A percentile compares a stretch with the other conserved stretches of the same genome.
phyloP scores from a whole-genome alignment of 2,797 vertebrate genomes.

The Fistularia tabacaria region DNA sequence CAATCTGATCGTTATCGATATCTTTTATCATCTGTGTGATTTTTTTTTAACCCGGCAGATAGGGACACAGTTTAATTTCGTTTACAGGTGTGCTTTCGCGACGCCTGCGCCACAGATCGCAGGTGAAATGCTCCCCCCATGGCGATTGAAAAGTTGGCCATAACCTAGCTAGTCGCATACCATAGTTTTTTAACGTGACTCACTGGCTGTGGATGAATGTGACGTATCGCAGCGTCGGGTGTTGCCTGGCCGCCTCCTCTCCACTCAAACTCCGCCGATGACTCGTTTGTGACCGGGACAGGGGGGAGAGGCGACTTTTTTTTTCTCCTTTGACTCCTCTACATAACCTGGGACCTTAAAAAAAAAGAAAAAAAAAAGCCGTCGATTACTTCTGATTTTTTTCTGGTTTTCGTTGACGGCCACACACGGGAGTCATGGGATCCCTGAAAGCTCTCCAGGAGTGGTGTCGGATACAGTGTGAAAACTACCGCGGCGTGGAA shows the following conservation, averaged over 20 bases:
- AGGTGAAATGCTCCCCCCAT: no score
- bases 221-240: slow-evolving; percentile 38
- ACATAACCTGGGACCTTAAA: no score
- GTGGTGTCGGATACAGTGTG: slow-evolving; percentile 90
- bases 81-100: no score
- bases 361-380: no score
- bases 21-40: neutral
- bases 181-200: slow-evolving; percentile 34
- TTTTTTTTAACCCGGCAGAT: neutral
- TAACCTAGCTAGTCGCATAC: slow-evolving; percentile 13
- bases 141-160: slow-evolving; percentile 34
- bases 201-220: slow-evolving; percentile 41
- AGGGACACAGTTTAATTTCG: no score
- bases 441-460: slow-evolving; percentile 89
- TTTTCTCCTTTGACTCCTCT: no score
- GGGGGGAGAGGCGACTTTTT: no score
- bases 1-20: neutral
- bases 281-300: neutral
- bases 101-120: no score
- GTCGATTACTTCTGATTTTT: no score
- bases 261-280: slow-evolving; percentile 16
- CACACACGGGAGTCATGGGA: slow-evolving; percentile 70
- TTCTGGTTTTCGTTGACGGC: no score
- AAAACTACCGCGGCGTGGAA: slow-evolving; percentile 83
- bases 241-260: slow-evolving; percentile 40